Evolutionary conservation across 2,888 invertebrate genomes (phyloP), one percentile per base, ranked within the genome.

Genomic region (Pterostichus madidus): DNA sequence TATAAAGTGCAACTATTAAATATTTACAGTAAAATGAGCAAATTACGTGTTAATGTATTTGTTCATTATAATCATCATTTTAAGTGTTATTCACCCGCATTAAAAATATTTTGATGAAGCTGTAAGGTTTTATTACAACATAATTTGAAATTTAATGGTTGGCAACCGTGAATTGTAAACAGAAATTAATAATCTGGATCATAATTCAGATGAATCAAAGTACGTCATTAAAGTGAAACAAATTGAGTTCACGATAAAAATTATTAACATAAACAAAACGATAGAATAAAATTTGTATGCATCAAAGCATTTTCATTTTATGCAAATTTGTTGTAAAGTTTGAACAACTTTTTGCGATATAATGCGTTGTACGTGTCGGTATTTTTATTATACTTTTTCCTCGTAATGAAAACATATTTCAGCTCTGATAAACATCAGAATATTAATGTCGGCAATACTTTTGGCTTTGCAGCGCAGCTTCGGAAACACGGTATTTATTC

Each of bases 281-380:
- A 64, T 64, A 64, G 64, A 64, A 64, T 64, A 64, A 64, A 64
- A 64, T 64, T 64, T 64, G 64, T 64, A 64, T 64, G 64, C 64
- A 64, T 64, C 64, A 64, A 13, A 35, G 64, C 32, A 64, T 32
- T 64, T 35, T 32, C 64, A 64, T 32, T 64, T 64, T 35, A 64
- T 64, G 64, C 64, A 64, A 64, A 64, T 64, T 64, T 64, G 64
- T 64, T 64, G 13, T 64, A 64, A 64, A 64, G 64, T 64, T 64
- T 39, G 59, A 59, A 59, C 64, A 64, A 64, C 64, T 64, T 64
- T 64, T 64, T 64, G 39, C 64, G n/a, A 64, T 64, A 64, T 64
- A 64, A 64, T 64, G 64, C 35, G 35, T 13, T 64, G n/a, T 64
- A 35, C 64, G 64, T 35, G 64, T 64, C 32, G 64, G 32, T 35